phyloP scores from a whole-genome alignment of 2,113 vertebrate species.

The Eleginops maclovinus region DNA sequence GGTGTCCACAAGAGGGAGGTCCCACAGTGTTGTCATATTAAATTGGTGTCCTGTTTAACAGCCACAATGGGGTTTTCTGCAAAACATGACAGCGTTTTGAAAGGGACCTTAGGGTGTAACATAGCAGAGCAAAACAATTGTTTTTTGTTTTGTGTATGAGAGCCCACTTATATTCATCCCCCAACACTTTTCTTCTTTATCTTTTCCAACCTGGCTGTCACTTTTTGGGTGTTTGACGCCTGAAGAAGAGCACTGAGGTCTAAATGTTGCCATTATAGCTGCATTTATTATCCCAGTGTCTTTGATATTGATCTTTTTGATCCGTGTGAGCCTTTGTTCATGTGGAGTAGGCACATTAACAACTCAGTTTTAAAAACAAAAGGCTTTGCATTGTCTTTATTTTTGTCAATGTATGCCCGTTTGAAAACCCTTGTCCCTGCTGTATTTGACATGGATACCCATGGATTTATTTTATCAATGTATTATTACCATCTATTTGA shows the following conservation, averaged over 20 bases:
- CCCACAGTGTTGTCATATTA: neutral
- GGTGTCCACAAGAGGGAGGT: neutral
- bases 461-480: neutral
- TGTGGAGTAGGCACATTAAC: neutral
- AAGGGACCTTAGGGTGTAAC: neutral
- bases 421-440: neutral
- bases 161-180: neutral
- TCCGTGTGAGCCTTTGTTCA: constrained; percentile 3
- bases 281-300: neutral
- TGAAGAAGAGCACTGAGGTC: constrained; percentile 1
- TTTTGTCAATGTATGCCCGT: neutral
- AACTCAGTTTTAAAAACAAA: neutral
- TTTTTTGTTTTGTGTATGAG: neutral
- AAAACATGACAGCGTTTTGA: neutral
- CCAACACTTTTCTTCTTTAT: neutral
- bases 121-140: neutral
- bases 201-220: constrained; percentile 6
- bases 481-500: neutral
- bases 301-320: constrained; percentile 26
- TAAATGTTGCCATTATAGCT: constrained; percentile 12
- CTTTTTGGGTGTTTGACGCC: neutral
- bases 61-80: neutral
- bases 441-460: constrained; percentile 3
- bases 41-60: neutral
- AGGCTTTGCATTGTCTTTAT: neutral